Base-by-base conservation (phyloP, 1,140 invertebrate genomes). In the Neelides sp. region DNA sequence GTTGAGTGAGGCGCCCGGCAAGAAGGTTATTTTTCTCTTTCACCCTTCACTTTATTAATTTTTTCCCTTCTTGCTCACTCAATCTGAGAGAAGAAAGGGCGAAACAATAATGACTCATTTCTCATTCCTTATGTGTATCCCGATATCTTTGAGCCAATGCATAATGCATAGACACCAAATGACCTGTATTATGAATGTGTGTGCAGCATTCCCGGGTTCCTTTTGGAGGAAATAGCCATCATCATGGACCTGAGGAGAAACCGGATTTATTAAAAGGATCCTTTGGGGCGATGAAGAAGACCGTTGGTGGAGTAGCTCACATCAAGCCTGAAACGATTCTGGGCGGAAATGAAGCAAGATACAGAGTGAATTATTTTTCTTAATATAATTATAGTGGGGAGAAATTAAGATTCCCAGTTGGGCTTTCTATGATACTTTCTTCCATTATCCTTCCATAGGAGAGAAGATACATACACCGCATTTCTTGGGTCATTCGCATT, bases 211-310 rank as follows among this genome's bases (percentile, higher is more conserved):
- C 81, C 84, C 64, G 81, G 83, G 64, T 66, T 84, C 15, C 82
- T 83, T 63, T 82, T 83, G 61, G 82, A 83, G 51, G 80, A 78
- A 13, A 39, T 17, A 0, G 80, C 81, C 0, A 80, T 83, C 66
- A 78, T 81, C 39, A 47, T 12, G 22, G 22, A 20, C 45, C 51
- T 23, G 35, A 54, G n/a, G 83, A 85, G 48, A 85, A 83, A 55
- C 83, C 85, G 0, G 85, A 86, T 65, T 67, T 86, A 35, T 71
- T 87, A 0, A 81, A 83, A 63, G 81, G 80, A 2, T 83, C 82
- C 7, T 75, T 80, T 27, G 76, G 76, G n/a, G 74, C 79, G n/a
- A 59, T 79, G 48, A 32, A 52, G 30, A 59, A 59, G 27, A 49
- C 37, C 41, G 40, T 52, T 3, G 56, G 58, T 23, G n/a, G n/a